Evolutionary conservation across 2,797 vertebrate species (phyloP).

Genomic region (Phyllotis vaccarum): DNA sequence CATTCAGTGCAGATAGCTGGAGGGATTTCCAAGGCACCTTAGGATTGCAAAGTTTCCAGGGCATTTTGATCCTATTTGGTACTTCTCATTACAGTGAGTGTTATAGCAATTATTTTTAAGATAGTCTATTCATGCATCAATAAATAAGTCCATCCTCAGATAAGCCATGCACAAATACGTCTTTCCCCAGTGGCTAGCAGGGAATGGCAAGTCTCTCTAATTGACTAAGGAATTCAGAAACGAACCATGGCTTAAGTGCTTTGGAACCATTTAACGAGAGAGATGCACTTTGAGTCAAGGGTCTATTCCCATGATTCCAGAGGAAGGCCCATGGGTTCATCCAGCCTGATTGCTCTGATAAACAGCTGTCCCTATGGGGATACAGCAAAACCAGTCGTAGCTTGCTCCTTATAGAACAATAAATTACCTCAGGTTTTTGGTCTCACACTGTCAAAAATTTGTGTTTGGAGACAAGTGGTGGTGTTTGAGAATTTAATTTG

Average conservation of each 20-base stretch:
- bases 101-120: slow-evolving; percentile 44
- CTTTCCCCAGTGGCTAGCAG: neutral
- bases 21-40: neutral
- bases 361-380: neutral
- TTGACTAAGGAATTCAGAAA: slow-evolving; percentile 55
- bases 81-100: slow-evolving; percentile 35
- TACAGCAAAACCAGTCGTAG: neutral
- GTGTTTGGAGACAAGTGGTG: slow-evolving; percentile 75
- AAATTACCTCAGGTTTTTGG: slow-evolving; percentile 8
- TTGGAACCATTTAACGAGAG: slow-evolving; percentile 15
- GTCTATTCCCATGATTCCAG: neutral
- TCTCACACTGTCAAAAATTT: slow-evolving; percentile 80
- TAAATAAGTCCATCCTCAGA: slow-evolving; percentile 35
- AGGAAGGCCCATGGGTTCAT: slow-evolving; percentile 1
- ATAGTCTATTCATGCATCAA: slow-evolving; percentile 2
- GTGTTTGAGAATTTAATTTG: slow-evolving; percentile 2
- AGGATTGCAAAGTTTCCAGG: slow-evolving; percentile 9
- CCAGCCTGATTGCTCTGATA: neutral
- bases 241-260: slow-evolving; percentile 45
- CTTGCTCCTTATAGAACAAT: neutral
- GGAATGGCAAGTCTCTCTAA: neutral
- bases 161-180: neutral
- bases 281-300: neutral
- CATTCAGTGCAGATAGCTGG: neutral
- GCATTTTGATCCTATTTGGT: neutral